A percentile compares a stretch with the other conserved stretches of the same genome.
These are phyloP conservation scores for Aplochiton taeniatus DNA, from an alignment of 2,797 vertebrate genomes.

Conservation along the genomic window DNA sequence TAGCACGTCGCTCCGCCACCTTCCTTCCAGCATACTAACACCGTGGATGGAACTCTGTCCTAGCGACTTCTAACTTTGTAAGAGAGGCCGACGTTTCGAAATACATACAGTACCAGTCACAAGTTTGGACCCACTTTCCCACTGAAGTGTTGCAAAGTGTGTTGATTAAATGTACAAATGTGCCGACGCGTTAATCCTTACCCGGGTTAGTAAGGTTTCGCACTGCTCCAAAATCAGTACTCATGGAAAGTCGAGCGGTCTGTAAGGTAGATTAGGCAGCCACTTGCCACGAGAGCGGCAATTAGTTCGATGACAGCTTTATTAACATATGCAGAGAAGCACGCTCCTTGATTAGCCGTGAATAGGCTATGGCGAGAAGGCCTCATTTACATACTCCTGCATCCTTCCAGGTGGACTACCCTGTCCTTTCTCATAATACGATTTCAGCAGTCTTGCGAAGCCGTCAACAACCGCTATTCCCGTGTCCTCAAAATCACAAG, in stretches of 20 bases:
- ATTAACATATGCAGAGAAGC: slow-evolving; percentile 60
- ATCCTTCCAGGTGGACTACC: background rate
- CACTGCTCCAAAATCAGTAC: no score
- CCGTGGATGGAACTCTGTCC: slow-evolving; percentile 30
- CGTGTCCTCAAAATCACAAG: slow-evolving; percentile 18
- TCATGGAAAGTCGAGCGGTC: slow-evolving; percentile 23
- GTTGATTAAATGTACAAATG: slow-evolving; percentile 17
- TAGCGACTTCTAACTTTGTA: slow-evolving; percentile 12
- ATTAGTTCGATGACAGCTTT: slow-evolving; percentile 70
- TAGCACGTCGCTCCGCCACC: slow-evolving; percentile 34
- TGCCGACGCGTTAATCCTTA: no score
- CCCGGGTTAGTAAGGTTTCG: no score
- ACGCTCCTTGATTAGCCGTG: slow-evolving; percentile 51
- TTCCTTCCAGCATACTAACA: slow-evolving; percentile 51
- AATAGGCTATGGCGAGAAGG: slow-evolving; percentile 35
- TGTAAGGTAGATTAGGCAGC: slow-evolving; percentile 52
- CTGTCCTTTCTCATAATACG: no score
- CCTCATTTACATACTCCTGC: slow-evolving; percentile 54
- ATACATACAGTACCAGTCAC: slow-evolving; percentile 5
- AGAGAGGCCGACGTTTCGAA: slow-evolving; percentile 27
- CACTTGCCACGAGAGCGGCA: slow-evolving; percentile 53
- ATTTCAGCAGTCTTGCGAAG: background rate
- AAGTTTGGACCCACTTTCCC: no score
- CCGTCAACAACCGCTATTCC: slow-evolving; percentile 37
- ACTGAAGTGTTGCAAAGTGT: no score